Conservation (phyloP, 2,113 vertebrate species). For the Lamprologus sp. region DNA sequence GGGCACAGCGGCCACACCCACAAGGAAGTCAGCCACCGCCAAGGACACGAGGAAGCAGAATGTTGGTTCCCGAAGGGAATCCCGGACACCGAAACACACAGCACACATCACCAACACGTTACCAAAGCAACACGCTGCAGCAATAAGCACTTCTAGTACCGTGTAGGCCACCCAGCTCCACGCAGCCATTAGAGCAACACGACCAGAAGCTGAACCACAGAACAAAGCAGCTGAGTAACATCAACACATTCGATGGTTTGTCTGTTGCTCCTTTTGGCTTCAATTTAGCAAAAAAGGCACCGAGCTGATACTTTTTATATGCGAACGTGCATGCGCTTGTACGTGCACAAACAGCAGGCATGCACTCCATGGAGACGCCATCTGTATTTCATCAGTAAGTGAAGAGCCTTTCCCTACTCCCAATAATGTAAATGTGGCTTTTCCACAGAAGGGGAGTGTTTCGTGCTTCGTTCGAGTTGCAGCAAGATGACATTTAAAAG, state of each 20-base stretch:
- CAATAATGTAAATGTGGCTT: neutral
- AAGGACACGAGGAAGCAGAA: constrained; percentile 65
- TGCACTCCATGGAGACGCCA: constrained; percentile 32
- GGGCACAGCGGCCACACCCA: constrained; percentile 56
- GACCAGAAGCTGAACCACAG: neutral
- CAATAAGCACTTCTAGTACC: constrained; percentile 35
- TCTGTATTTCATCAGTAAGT: constrained; percentile 46
- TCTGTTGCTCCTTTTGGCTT: neutral
- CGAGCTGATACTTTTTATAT: constrained; percentile 26
- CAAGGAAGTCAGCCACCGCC: constrained; percentile 56
- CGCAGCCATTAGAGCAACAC: constrained; percentile 1
- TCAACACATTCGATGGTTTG: constrained; percentile 1
- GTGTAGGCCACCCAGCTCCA: constrained; percentile 39
- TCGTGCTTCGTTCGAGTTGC: neutral
- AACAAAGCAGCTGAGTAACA: neutral
- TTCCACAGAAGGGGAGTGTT: neutral
- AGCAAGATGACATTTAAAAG: neutral
- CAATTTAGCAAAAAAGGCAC: neutral
- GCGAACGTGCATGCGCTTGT: neutral
- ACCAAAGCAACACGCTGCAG: constrained; percentile 49
- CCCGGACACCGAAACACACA: constrained; percentile 20
- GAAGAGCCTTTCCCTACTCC: neutral
- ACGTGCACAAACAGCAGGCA: neutral
- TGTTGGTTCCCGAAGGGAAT: constrained; percentile 52
- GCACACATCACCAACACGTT: constrained; percentile 57